phyloP scores from a whole-genome alignment of 2,888 invertebrate species.

The Chaetoderma sp. region DNA sequence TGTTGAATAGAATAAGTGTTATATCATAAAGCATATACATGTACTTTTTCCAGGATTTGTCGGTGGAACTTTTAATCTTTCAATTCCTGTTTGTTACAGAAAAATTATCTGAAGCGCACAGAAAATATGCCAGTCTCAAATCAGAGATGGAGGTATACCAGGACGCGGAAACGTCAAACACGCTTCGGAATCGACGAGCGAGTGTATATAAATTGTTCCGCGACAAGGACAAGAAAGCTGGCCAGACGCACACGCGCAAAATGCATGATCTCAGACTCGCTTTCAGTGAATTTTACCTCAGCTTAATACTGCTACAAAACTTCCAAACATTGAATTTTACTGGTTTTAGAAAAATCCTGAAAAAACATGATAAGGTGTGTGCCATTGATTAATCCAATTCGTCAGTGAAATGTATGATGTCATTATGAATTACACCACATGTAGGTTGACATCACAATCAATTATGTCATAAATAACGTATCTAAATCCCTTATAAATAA shows the following conservation, averaged over 20 bases:
- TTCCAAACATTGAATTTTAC: constrained; percentile 99
- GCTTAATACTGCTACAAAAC: constrained; percentile 95
- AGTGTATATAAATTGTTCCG: constrained; percentile 39
- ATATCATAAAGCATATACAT: too few relatives aligned
- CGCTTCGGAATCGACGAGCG: constrained; percentile 17
- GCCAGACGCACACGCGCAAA: constrained; percentile 47
- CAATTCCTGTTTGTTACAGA: constrained; percentile 74
- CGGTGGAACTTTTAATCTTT: neutral
- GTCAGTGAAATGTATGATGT: too few relatives aligned
- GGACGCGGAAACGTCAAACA: constrained; percentile 30
- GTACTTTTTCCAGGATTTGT: too few relatives aligned
- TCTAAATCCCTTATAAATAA: too few relatives aligned
- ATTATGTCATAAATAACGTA: too few relatives aligned
- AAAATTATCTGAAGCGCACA: constrained; percentile 96
- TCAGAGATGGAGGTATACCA: constrained; percentile 81
- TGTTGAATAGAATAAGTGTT: too few relatives aligned
- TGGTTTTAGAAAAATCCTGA: constrained; percentile 98
- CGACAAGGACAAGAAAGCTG: constrained; percentile 46
- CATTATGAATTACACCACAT: too few relatives aligned
- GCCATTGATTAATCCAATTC: neutral
- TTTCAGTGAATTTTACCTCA: constrained; percentile 98
- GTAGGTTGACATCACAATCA: too few relatives aligned
- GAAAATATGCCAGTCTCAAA: constrained; percentile 91
- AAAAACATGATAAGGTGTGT: constrained; percentile 96
- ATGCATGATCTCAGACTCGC: constrained; percentile 92